Evolutionary conservation across 2,888 invertebrate species (phyloP), one percentile per base, ranked within the genome.

Genomic region (Unio pictorum): DNA sequence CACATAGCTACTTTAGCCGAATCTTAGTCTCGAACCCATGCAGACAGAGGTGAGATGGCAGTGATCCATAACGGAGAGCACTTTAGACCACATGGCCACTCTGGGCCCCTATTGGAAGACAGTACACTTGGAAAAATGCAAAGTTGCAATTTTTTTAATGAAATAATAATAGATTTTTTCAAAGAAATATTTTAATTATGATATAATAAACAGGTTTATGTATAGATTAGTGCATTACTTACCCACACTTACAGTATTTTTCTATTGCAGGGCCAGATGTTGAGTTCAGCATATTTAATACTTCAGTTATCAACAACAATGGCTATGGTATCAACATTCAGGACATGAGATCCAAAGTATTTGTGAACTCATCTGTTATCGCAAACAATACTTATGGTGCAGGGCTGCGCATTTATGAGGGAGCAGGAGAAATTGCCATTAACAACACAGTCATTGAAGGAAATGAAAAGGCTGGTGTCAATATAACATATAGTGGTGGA

Each of bases 311-410:
- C 3, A 94, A 95, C 88, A 99, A 99, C 91, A 94, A 94, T 80
- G 98, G 98, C 0, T 94, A 97, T 87, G 99, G 99, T n/a, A 93
- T 99, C 66, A 95, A 93, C n/a, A 93, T 96, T 20, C 96, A 97
- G 89, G 96, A 97, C 89, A 92, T 98, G 68, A 93, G 98, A 85
- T 96, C 96, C 23, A 95, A 95, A 87, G 90, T 97, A n/a, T 94
- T 95, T 88, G 92, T 98, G 64, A 94, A 96, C 84, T 93, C 94
- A 58, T 94, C 95, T 18, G 93, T 94, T 0, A 93, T 98, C 65
- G 94, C 95, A 0, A 74, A 95, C 84, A 98, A 97, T 88, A 94
- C 78, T 55, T 89, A 97, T 88, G 94, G 95, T 1, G 96, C 97
- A 3, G 98, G 98, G 11, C 77, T 99, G 5, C 95, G 97, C 85